Conservation (phyloP, 2,888 invertebrate species). For the Lymantria dispar region DNA sequence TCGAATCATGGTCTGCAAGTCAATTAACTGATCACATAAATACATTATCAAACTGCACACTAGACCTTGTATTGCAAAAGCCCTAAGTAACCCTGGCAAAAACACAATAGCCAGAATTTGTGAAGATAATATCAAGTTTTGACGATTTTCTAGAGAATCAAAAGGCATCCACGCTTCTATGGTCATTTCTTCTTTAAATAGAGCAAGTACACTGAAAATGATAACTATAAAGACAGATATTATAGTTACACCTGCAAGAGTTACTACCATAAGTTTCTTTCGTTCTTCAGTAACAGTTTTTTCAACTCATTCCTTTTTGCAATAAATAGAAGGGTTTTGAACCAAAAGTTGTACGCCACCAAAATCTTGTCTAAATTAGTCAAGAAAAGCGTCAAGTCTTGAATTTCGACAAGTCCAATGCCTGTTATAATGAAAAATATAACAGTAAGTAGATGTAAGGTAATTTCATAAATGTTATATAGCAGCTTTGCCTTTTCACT, state of each 20-base stretch:
- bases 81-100: constrained; percentile 49
- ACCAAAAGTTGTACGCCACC: constrained; percentile 52
- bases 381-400: constrained; percentile 37
- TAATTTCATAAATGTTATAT: constrained; percentile 50
- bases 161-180: constrained; percentile 69
- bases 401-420: constrained; percentile 48
- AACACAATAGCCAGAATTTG: constrained; percentile 47
- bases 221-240: constrained; percentile 34
- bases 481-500: constrained; percentile 26
- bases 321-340: constrained; percentile 53
- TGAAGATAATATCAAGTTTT: constrained; percentile 42
- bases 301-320: constrained; percentile 43
- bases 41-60: constrained; percentile 65
- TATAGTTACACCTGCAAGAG: constrained; percentile 39
- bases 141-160: constrained; percentile 44
- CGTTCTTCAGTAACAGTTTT: constrained; percentile 43
- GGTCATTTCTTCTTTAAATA: constrained; percentile 50
- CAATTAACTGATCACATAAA: constrained; percentile 60
- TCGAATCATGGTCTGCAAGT: constrained; percentile 48
- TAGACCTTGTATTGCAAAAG: constrained; percentile 60
- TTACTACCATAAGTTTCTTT: constrained; percentile 47
- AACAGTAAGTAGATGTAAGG: constrained; percentile 40
- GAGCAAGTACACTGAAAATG: constrained; percentile 43
- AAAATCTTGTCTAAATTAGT: constrained; percentile 56
- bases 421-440: constrained; percentile 43